Evolutionary conservation across 2,888 invertebrate species (phyloP).

Genomic region (Charanyca ferruginea): DNA sequence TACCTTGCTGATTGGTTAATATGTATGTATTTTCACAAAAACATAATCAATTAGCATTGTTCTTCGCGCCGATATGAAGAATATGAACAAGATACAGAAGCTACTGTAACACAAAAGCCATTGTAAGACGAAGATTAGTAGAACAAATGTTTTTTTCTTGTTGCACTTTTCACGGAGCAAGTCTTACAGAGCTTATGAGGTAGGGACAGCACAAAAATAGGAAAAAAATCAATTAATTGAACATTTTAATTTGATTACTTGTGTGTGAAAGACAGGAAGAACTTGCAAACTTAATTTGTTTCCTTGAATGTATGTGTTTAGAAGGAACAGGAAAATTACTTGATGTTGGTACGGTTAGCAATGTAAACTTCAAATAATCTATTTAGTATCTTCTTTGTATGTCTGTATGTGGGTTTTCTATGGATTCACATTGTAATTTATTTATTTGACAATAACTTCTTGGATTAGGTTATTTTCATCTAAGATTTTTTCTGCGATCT

Average conservation of each 20-base stretch:
- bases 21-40: no score
- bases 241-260: neutral
- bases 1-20: no score
- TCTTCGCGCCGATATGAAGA: neutral
- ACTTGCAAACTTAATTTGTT: conserved; percentile 16
- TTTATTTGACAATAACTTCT: no score
- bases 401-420: no score
- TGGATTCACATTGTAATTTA: no score
- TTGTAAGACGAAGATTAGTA: conserved; percentile 21
- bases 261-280: conserved; percentile 4
- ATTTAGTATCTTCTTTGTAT: no score
- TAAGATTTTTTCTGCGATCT: no score
- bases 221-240: conserved; percentile 4
- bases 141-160: conserved; percentile 20
- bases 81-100: neutral
- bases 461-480: no score
- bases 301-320: conserved; percentile 5
- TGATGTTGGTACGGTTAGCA: conserved; percentile 25
- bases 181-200: neutral
- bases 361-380: neutral
- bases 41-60: neutral
- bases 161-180: conserved; percentile 14
- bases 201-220: conserved; percentile 14
- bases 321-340: conserved; percentile 17
- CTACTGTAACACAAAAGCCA: neutral